These are phyloP conservation scores for Jordanella pulchra DNA, from an alignment of 2,797 vertebrate genomes.

Conservation along the genomic window DNA sequence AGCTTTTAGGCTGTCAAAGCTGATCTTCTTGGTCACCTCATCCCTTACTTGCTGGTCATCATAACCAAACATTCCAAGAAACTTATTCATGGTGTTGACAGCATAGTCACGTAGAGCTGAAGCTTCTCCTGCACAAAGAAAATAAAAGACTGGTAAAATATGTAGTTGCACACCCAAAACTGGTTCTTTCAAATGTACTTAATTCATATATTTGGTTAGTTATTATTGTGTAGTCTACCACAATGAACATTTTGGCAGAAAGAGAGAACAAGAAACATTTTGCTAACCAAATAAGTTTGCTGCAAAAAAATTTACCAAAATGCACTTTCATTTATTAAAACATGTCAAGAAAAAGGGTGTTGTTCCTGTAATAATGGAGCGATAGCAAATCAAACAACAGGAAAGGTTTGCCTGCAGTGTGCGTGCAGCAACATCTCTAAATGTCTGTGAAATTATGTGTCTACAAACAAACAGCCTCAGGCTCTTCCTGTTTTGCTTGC, in stretches of 20 bases:
- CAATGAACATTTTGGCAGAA: too few relatives aligned
- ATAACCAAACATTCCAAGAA: slow-evolving; percentile 98
- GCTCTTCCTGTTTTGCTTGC: slow-evolving; percentile 68
- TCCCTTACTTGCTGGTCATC: slow-evolving; percentile 95
- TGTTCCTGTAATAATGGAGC: slow-evolving; percentile 25
- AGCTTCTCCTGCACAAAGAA: slow-evolving; percentile 85
- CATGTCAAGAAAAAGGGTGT: slow-evolving; percentile 1
- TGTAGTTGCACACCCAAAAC: background rate
- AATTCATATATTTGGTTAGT: background rate
- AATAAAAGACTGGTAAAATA: slow-evolving; percentile 33
- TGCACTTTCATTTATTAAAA: slow-evolving; percentile 4
- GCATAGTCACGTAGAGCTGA: slow-evolving; percentile 95
- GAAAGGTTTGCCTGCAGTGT: slow-evolving; percentile 52
- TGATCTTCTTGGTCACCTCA: slow-evolving; percentile 95
- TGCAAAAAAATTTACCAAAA: background rate
- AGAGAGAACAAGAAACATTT: slow-evolving; percentile 19
- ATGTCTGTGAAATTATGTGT: slow-evolving; percentile 38
- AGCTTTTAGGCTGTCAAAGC: slow-evolving; percentile 92
- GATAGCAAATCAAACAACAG: slow-evolving; percentile 42
- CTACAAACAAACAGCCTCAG: slow-evolving; percentile 55
- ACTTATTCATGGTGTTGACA: slow-evolving; percentile 97
- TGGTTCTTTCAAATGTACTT: slow-evolving; percentile 1
- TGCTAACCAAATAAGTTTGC: background rate
- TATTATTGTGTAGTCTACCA: slow-evolving; percentile 30
- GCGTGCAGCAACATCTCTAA: slow-evolving; percentile 42